Evolutionary conservation across 2,113 vertebrate species (phyloP).

Genomic region (Cercocebus atys): DNA sequence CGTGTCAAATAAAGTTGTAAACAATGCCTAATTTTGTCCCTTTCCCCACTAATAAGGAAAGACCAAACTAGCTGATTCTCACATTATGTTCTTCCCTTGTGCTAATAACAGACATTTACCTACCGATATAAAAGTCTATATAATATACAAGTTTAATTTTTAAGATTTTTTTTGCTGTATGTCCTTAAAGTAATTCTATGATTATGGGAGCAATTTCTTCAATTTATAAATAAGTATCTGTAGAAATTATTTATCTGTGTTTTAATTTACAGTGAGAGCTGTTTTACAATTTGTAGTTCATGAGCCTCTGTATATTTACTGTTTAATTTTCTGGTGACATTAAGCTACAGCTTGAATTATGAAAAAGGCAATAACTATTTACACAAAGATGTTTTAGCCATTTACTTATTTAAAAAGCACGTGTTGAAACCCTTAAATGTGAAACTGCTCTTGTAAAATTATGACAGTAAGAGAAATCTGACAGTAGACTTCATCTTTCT

Average conservation of each 20-base stretch:
- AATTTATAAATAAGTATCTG: neutral
- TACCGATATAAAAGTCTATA: neutral
- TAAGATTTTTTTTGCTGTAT: neutral
- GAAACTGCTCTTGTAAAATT: no score
- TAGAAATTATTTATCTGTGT: neutral
- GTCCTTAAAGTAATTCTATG: slow-evolving; percentile 5
- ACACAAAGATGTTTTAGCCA: slow-evolving; percentile 10
- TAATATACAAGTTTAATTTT: neutral
- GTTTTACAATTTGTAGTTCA: slow-evolving; percentile 13
- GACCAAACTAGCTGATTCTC: neutral
- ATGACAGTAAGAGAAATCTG: no score
- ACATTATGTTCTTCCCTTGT: neutral
- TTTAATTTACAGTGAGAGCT: neutral
- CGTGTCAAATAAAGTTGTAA: neutral
- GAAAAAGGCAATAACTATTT: slow-evolving; percentile 39
- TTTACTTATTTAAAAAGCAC: slow-evolving; percentile 52
- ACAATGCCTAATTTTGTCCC: neutral
- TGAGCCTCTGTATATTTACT: slow-evolving; percentile 26
- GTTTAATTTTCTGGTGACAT: slow-evolving; percentile 15
- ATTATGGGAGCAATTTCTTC: neutral
- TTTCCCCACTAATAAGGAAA: neutral
- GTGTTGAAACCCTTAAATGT: slow-evolving; percentile 14
- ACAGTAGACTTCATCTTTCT: no score
- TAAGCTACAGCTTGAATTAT: slow-evolving; percentile 42
- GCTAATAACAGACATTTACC: neutral